Base-by-base conservation (phyloP, 2,888 invertebrate species). In the Stegana nigrithorax region DNA sequence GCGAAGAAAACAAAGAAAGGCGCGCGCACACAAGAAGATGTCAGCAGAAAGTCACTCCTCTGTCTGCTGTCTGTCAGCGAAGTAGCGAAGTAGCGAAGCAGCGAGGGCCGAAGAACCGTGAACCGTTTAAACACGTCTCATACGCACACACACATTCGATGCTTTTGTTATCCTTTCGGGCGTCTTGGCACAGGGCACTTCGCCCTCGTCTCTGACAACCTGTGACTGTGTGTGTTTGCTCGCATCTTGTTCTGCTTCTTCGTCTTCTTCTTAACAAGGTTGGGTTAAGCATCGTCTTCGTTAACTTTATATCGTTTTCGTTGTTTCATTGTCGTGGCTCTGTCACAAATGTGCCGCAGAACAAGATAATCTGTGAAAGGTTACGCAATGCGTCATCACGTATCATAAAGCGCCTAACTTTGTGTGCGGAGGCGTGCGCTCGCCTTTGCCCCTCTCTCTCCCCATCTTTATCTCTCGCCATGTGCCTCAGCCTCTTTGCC, bases 351-450 rank as follows among this genome's bases (percentile, higher is more conserved):
- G 63, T 57, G 67, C 66, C 70, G 70, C 70, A 71, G 74, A 73
- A 77, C 79, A 60, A 72, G 81, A 81, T 79, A 79, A 79, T 79
- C 79, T 79, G 72, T 57, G 73, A 75, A 79, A 75, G 79, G 77
- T 78, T 78, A 78, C 72, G 78, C 80, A 78, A 78, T 76, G 76
- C 81, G 77, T 78, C 78, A 76, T 76, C 76, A 76, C 81, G 76
- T 76, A 76, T 80, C 79, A 80, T 80, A 76, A 76, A 80, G 77
- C 75, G 73, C 71, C 14, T 21, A 26, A 25, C 50, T 50, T 39
- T 36, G 4, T 25, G 26, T 26, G 17, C n/a, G 42, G 6, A 42
- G 14, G 14, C 42, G 42, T 42, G 7, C 23, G 6, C 26, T 4
- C 39, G 5, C 4, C 2, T n/a, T 39, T 17, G 10, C 39, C 17